phyloP scores from a whole-genome alignment of 2,113 vertebrate genomes.

The Arizona elegans region DNA sequence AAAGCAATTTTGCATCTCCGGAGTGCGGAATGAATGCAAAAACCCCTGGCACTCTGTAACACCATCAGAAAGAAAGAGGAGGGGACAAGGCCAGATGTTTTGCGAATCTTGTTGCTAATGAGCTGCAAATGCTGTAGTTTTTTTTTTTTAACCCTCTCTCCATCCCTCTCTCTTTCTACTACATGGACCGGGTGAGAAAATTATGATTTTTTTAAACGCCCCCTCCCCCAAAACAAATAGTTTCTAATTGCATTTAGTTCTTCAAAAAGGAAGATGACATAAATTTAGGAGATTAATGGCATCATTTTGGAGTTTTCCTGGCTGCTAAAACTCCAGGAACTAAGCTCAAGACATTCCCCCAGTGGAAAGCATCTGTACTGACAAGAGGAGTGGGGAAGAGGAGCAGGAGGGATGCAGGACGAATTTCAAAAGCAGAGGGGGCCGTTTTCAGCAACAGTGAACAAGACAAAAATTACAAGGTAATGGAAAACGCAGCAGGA shows the following conservation, averaged over 20 bases:
- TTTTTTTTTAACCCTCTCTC: not conserved
- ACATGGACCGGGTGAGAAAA: slow-evolving; percentile 54
- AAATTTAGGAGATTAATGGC: slow-evolving; percentile 69
- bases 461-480: slow-evolving; percentile 80
- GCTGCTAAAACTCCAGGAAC: slow-evolving; percentile 74
- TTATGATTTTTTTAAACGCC: slow-evolving; percentile 72
- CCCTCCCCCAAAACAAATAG: slow-evolving; percentile 64
- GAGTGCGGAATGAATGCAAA: slow-evolving; percentile 33
- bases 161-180: not conserved
- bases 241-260: slow-evolving; percentile 73
- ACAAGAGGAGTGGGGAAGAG: slow-evolving; percentile 64
- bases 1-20: slow-evolving; percentile 11
- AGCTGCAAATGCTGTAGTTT: slow-evolving; percentile 43
- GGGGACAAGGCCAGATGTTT: slow-evolving; percentile 56
- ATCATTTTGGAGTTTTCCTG: slow-evolving; percentile 68
- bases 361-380: slow-evolving; percentile 71
- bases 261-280: slow-evolving; percentile 68
- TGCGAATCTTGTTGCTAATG: slow-evolving; percentile 57
- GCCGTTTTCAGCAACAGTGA: slow-evolving; percentile 74
- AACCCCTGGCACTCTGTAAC: slow-evolving; percentile 54
- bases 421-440: slow-evolving; percentile 77
- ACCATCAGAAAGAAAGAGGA: slow-evolving; percentile 44
- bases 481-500: slow-evolving; percentile 77
- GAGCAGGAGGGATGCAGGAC: slow-evolving; percentile 62
- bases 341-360: slow-evolving; percentile 75